Base-by-base conservation (phyloP, 2,888 invertebrate species). In the Busseola fusca region DNA sequence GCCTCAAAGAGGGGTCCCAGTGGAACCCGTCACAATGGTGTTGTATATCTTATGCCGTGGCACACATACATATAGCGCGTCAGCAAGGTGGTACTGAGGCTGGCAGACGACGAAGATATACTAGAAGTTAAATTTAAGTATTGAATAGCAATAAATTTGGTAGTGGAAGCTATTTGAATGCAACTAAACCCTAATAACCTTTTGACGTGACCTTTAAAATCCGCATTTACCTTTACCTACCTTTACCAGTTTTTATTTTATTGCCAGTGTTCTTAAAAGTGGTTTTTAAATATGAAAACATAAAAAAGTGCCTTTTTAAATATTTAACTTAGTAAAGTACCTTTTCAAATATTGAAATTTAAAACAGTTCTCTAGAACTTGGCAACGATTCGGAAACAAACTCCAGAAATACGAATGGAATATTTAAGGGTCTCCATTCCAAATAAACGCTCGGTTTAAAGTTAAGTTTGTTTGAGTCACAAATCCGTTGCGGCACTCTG, bases 401-500 rank as follows among this genome's bases (percentile, higher is more conserved):
- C 18, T 57, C 27, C n/a, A 10, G 27, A 57, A 70, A 70, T 69
- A 48, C 25, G 37, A 37, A 45, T 25, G 34, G 42, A 54, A 45
- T 66, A 45, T 42, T 65, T 10, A 25, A 67, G n/a, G 37, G 27
- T 27, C 27, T 40, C 18, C 68, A 48, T 68, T 57, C 10, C 21
- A 25, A 18, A 48, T 45, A 56, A 69, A 37, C 14, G 40, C 62
- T 71, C 21, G n/a, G 16, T 25, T 62, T 30, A 30, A 56, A 62
- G 30, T 62, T 62, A 21, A 6, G 48, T 69, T 48, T 40, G 21
- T 40, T 50, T 16, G 34, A 34, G n/a, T 59, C 60, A 21, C 56
- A 34, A 72, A 50, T 30, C 21, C 21, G 40, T 34, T 57, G 56
- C 34, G 63, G 63, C 63, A 72, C n/a, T 62, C 40, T 30, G 62